Conservation (phyloP, 2,888 invertebrate species). For the Quadriops clusia region DNA sequence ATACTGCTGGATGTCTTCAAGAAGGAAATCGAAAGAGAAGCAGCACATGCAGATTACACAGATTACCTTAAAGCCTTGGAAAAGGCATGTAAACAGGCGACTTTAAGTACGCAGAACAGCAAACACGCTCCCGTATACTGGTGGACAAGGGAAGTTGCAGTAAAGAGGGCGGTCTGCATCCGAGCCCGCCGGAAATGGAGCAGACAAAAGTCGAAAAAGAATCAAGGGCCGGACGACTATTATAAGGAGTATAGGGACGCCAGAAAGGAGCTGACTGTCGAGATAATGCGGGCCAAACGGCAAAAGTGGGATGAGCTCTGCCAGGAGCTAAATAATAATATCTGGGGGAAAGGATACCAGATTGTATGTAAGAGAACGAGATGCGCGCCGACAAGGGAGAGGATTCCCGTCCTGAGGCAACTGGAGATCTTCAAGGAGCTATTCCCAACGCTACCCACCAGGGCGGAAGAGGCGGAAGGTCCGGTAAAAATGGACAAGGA, state of each 20-base stretch:
- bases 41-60: too few relatives aligned
- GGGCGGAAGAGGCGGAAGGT: not conserved
- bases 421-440: not conserved
- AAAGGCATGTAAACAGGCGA: too few relatives aligned
- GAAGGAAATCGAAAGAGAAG: not conserved
- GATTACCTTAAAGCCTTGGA: too few relatives aligned
- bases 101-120: too few relatives aligned
- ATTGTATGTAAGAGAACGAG: not conserved
- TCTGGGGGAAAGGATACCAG: slow-evolving; percentile 1
- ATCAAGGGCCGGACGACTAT: not conserved
- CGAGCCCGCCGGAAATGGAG: too few relatives aligned
- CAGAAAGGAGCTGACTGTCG: too few relatives aligned
- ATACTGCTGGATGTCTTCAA: not conserved
- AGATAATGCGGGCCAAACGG: not conserved
- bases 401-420: too few relatives aligned
- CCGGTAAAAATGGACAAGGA: too few relatives aligned
- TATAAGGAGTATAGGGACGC: not conserved
- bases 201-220: too few relatives aligned
- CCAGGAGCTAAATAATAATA: not conserved
- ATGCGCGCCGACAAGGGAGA: too few relatives aligned
- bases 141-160: too few relatives aligned
- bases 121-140: not conserved
- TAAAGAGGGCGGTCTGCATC: not conserved
- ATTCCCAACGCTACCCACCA: not conserved
- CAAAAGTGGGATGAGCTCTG: not conserved